Evolutionary conservation across 1,140 invertebrate species (phyloP).

Genomic region (Drosophila tropicalis): DNA sequence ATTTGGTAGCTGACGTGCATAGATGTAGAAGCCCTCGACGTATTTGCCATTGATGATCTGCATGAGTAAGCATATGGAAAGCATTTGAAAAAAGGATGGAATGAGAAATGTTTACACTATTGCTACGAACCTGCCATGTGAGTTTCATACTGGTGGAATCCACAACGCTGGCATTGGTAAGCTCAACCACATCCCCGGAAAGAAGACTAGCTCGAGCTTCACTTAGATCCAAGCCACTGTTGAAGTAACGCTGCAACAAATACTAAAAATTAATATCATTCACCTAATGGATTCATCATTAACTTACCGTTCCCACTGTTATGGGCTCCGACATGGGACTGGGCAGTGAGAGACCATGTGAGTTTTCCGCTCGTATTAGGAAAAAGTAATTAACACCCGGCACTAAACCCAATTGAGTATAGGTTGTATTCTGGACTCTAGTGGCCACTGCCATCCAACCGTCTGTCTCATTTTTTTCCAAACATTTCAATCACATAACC

Average conservation of each 20-base stretch:
- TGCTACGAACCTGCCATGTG: conserved; percentile 89
- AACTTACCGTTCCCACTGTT: conserved; percentile 79
- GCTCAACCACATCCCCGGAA: conserved; percentile 89
- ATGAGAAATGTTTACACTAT: background rate
- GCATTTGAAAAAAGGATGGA: conserved; percentile 7
- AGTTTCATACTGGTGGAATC: conserved; percentile 93
- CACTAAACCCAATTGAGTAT: conserved; percentile 87
- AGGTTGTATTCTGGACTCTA: conserved; percentile 86
- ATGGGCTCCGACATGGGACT: conserved; percentile 88
- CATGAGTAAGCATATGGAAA: conserved; percentile 44
- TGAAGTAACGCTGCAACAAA: conserved; percentile 70
- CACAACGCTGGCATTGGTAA: conserved; percentile 91
- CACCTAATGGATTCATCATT: background rate
- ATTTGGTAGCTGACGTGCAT: conserved; percentile 83
- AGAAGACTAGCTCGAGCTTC: conserved; percentile 88
- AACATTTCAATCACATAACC: conserved; percentile 91
- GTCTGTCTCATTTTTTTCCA: conserved; percentile 84
- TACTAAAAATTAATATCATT: background rate
- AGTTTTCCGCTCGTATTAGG: conserved; percentile 93
- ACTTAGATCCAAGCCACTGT: conserved; percentile 85
- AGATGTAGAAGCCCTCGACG: conserved; percentile 87
- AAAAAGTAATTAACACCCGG: conserved; percentile 93
- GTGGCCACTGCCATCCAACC: conserved; percentile 86
- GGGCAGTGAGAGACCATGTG: conserved; percentile 90
- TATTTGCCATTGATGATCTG: conserved; percentile 86